Evolutionary conservation across 2,888 invertebrate genomes (phyloP).

Genomic region (Apotomis capreana): DNA sequence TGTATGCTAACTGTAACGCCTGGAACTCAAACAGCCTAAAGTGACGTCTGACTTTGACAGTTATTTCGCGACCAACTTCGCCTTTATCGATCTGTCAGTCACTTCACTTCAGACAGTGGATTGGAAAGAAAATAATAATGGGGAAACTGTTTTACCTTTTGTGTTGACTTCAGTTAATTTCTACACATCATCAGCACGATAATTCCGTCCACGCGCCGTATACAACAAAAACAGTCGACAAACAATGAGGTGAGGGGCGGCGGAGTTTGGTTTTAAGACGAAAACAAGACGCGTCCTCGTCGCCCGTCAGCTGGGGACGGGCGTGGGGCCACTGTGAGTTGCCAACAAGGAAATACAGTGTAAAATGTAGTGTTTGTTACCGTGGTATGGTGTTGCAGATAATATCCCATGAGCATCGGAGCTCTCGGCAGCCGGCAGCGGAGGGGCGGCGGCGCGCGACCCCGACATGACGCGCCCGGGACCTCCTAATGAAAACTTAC

Average conservation of each 20-base stretch:
- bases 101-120: neutral
- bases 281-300: conserved; percentile 48
- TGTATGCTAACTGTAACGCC: neutral
- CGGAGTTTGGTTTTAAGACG: conserved; percentile 37
- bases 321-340: conserved; percentile 53
- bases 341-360: conserved; percentile 55
- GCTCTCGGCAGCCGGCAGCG: conserved; percentile 45
- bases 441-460: conserved; percentile 44
- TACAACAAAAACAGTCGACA: conserved; percentile 43
- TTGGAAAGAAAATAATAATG: conserved; percentile 14
- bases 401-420: conserved; percentile 62
- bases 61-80: conserved; percentile 17
- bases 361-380: conserved; percentile 33
- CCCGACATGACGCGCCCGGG: conserved; percentile 82
- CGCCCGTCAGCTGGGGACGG: conserved; percentile 46
- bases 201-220: conserved; percentile 48
- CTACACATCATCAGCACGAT: conserved; percentile 40
- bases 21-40: neutral
- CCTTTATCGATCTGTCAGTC: conserved; percentile 29
- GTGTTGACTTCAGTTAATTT: conserved; percentile 40
- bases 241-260: conserved; percentile 58
- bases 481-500: conserved; percentile 88
- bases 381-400: conserved; percentile 60
- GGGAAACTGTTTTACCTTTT: conserved; percentile 37
- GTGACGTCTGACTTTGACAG: conserved; percentile 27